Percentiles rank a stretch among this genome's conserved stretches.
Evolutionary conservation across 2,888 invertebrate species (phyloP).

Genomic region (Megaustenia siamemsis): DNA sequence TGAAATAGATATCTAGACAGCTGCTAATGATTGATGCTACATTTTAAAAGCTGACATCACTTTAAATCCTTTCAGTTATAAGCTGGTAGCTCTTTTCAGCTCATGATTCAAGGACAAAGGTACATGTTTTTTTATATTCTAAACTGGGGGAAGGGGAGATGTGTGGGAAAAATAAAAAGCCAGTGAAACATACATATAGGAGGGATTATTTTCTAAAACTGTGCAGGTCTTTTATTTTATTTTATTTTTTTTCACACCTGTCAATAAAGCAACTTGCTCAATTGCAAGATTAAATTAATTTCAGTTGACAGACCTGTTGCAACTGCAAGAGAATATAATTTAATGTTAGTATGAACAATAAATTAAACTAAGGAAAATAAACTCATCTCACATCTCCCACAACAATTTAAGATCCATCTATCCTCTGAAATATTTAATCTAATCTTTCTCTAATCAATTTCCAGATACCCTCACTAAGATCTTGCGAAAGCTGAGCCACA

Average conservation of each 20-base stretch:
- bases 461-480: constrained; percentile 52
- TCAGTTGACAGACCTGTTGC: no score
- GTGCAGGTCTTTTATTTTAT: no score
- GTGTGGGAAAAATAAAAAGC: no score
- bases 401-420: not conserved
- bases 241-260: no score
- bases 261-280: no score
- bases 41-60: not conserved
- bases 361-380: not conserved
- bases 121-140: not conserved
- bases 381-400: not conserved
- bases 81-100: no score
- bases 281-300: no score
- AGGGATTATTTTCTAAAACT: no score
- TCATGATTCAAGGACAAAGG: not conserved
- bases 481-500: constrained; percentile 54
- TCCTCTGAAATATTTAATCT: constrained; percentile 6
- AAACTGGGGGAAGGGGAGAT: no score
- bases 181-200: no score
- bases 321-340: not conserved
- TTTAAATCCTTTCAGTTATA: not conserved
- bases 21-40: not conserved
- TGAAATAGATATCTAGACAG: not conserved
- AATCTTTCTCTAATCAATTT: constrained; percentile 46
- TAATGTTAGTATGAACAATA: not conserved